phyloP scores from a whole-genome alignment of 2,113 vertebrate genomes.

The Carassius gibelio region DNA sequence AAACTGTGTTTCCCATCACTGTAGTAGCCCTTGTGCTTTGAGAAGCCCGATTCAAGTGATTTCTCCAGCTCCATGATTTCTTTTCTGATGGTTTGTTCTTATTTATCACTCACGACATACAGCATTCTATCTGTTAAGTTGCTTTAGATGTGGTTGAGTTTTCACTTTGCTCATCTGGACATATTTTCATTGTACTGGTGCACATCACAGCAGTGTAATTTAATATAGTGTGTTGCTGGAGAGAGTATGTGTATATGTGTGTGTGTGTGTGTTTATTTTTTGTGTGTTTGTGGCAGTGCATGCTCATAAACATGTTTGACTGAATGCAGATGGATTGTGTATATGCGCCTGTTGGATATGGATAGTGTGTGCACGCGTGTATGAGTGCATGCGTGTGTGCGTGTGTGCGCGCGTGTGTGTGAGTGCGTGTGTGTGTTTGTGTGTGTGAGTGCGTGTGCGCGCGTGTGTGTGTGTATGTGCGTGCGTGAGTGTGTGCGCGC shows the following conservation, averaged over 20 bases:
- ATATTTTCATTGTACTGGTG: constrained; percentile 39
- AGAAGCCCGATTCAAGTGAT: not conserved
- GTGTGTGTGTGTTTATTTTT: not conserved
- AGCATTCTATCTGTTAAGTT: constrained; percentile 2
- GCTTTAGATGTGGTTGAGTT: not conserved
- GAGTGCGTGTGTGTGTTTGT: not conserved
- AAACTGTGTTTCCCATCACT: not conserved
- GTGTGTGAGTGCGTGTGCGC: not conserved
- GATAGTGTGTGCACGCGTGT: too few species aligned
- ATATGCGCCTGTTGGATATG: constrained; percentile 49
- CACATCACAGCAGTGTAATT: constrained; percentile 51
- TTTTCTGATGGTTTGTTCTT: not conserved
- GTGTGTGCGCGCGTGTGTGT: not conserved
- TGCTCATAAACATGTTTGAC: constrained; percentile 45
- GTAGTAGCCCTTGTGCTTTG: not conserved
- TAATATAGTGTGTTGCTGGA: constrained; percentile 42
- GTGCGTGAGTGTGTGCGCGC: constrained; percentile 12
- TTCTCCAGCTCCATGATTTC: not conserved
- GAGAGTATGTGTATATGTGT: not conserved
- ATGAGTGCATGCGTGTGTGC: not conserved
- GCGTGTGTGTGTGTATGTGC: not conserved
- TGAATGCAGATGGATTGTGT: constrained; percentile 53
- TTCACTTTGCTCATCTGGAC: constrained; percentile 51
- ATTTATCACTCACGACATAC: not conserved
- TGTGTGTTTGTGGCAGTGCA: not conserved